These are phyloP conservation scores for Chamaea fasciata DNA, from an alignment of 2,113 vertebrate species.

Conservation along the genomic window DNA sequence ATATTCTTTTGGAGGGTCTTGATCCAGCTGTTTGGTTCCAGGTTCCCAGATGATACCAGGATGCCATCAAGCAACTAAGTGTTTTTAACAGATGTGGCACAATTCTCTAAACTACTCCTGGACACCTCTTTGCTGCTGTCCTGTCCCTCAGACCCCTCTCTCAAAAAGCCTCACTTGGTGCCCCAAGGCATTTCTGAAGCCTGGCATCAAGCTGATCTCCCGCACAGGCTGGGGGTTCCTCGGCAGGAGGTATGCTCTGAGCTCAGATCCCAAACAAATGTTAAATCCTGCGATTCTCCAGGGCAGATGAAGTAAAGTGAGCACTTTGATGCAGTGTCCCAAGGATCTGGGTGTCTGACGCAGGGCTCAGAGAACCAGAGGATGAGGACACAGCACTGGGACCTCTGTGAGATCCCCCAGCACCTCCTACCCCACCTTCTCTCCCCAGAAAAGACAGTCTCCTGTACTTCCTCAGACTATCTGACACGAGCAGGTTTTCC, in stretches of 20 bases:
- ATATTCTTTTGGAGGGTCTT: not conserved
- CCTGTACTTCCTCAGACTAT: not conserved
- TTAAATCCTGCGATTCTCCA: not conserved
- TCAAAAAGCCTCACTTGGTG: not conserved
- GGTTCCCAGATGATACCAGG: not conserved
- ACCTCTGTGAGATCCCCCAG: not conserved
- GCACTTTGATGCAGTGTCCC: not conserved
- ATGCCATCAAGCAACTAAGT: not conserved
- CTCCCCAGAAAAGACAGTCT: not conserved
- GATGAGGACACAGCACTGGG: not conserved
- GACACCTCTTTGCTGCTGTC: not conserved
- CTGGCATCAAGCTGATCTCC: not conserved
- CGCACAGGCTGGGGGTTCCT: not conserved
- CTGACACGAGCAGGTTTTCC: not conserved
- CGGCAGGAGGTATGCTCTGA: not conserved
- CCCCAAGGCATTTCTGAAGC: not conserved
- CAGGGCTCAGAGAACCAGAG: not conserved
- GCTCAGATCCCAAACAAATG: not conserved
- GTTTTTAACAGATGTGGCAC: not conserved
- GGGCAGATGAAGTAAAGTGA: not conserved
- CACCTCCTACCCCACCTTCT: not conserved
- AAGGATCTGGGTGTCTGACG: not conserved
- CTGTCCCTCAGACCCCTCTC: not conserved
- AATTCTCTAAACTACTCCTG: not conserved
- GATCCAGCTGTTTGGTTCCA: not conserved